These are phyloP conservation scores for Muscicapa comitata DNA, from an alignment of 2,797 vertebrate species.

Conservation along the genomic window DNA sequence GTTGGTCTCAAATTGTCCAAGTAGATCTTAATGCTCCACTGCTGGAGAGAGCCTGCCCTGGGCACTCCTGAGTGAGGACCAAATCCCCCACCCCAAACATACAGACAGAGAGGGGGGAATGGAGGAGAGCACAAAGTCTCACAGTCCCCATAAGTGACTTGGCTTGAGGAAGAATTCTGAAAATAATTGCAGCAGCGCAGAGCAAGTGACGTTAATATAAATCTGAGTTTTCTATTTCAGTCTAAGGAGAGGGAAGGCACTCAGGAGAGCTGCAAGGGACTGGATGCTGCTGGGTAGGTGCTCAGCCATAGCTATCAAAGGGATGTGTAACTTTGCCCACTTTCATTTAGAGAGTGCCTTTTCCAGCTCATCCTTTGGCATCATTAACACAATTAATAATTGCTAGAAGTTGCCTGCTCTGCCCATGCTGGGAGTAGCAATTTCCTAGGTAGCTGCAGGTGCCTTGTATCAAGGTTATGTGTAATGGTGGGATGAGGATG, in stretches of 20 bases:
- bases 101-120: neutral
- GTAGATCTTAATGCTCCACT: neutral
- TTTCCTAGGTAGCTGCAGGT: neutral
- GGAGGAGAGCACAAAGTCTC: neutral
- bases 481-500: no score
- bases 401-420: neutral
- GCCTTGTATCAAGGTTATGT: neutral
- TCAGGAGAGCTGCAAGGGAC: neutral
- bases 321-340: neutral
- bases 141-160: no score
- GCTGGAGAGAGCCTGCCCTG: neutral
- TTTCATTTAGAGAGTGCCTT: neutral
- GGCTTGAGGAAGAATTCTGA: neutral
- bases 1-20: neutral
- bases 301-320: neutral
- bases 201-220: neutral
- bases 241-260: neutral
- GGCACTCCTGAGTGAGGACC: rapidly evolving
- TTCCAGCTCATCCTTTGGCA: neutral
- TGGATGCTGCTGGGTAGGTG: neutral
- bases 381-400: neutral
- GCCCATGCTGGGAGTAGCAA: neutral
- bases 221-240: neutral
- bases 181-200: neutral
- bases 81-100: neutral